Percentiles rank a stretch among this genome's conserved stretches.
Conservation (phyloP, 2,888 invertebrate species). For the Chirona hameri region DNA sequence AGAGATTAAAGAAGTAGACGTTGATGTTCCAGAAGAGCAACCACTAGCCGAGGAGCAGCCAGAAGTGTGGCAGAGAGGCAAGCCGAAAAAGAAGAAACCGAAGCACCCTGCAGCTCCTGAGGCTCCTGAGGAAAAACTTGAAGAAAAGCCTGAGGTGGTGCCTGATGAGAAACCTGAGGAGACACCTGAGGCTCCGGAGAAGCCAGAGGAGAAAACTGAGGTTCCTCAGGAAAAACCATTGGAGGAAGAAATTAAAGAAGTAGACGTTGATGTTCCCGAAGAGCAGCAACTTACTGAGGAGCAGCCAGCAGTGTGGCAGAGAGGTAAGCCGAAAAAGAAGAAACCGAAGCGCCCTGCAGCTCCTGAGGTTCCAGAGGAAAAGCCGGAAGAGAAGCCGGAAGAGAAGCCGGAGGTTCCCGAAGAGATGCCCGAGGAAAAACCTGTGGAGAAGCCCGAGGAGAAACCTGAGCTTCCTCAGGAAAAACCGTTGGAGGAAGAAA, state of each 20-base stretch:
- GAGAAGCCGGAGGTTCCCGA: background rate
- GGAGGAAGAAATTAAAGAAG: background rate
- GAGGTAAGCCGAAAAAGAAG: constrained; percentile 1
- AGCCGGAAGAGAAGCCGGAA: background rate
- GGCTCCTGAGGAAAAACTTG: background rate
- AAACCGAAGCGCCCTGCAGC: background rate
- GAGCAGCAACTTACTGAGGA: constrained; percentile 9
- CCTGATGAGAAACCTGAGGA: constrained; percentile 48
- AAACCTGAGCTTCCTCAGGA: background rate
- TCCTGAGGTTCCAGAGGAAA: background rate
- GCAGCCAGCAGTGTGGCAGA: background rate
- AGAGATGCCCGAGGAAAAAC: background rate
- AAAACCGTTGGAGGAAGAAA: background rate
- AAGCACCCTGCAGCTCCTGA: background rate
- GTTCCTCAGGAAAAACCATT: constrained; percentile 39
- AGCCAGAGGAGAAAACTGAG: background rate
- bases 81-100: constrained; percentile 6
- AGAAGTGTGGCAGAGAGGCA: background rate
- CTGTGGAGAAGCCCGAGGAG: background rate
- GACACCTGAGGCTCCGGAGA: too few species aligned
- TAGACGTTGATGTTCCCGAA: background rate
- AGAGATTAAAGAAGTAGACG: background rate
- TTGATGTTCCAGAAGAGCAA: background rate
- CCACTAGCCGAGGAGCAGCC: constrained; percentile 4
- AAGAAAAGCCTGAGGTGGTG: too few species aligned